Evolutionary conservation across 2,113 vertebrate species (phyloP).

Genomic region (Grantiella picta): DNA sequence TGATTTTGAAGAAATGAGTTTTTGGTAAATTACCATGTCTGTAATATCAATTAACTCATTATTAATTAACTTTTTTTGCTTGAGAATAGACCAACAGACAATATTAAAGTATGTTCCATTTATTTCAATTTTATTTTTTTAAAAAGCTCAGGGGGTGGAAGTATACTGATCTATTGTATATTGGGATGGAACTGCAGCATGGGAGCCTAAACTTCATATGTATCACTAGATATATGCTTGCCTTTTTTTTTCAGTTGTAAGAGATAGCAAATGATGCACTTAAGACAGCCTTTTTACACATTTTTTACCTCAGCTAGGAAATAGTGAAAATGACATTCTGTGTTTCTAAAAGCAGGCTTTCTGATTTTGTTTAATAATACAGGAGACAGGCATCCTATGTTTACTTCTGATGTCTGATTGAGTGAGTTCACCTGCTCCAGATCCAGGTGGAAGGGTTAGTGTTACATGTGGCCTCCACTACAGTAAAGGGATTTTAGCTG

Average conservation of each 20-base stretch:
- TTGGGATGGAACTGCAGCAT: neutral
- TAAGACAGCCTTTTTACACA: neutral
- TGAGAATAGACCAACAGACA: neutral
- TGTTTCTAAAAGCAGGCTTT: neutral
- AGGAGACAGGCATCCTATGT: neutral
- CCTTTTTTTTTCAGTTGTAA: neutral
- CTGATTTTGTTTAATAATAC: neutral
- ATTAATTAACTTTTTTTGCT: neutral
- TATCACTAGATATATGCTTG: neutral
- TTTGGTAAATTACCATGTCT: neutral
- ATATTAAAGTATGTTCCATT: neutral
- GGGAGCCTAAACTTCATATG: neutral
- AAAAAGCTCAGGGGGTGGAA: neutral
- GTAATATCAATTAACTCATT: neutral
- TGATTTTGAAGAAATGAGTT: neutral
- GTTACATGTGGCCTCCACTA: neutral
- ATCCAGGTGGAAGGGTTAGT: neutral
- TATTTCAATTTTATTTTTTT: neutral
- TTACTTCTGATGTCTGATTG: neutral
- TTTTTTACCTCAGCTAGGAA: neutral
- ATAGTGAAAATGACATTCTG: neutral
- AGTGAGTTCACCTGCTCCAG: neutral
- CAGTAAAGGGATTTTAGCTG: neutral
- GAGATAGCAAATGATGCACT: neutral
- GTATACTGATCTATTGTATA: neutral